Percentiles rank a stretch among this genome's conserved stretches.
Conservation (phyloP, 2,113 vertebrate species). For the Falcunculus frontatus region DNA sequence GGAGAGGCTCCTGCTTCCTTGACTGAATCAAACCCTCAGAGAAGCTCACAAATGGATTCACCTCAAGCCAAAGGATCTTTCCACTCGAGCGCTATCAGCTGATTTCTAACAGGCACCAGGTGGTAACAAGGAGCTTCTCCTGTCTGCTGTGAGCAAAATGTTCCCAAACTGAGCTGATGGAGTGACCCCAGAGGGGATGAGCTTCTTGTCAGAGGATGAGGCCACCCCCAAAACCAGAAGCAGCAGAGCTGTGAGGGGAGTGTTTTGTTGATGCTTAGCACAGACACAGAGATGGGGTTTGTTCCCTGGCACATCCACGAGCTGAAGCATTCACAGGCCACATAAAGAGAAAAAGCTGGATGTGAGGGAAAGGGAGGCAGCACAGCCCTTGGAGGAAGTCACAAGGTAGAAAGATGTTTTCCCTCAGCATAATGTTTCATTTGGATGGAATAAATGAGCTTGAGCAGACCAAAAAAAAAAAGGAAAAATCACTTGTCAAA, state of each 20-base stretch:
- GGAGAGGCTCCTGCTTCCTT: not conserved
- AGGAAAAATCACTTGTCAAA: not conserved
- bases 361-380: not conserved
- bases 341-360: not conserved
- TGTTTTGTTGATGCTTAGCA: not conserved
- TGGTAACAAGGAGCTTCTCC: not conserved
- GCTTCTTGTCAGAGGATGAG: not conserved
- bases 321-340: not conserved
- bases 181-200: not conserved
- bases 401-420: not conserved
- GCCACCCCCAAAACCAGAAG: not conserved
- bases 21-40: not conserved
- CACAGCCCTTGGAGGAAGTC: not conserved
- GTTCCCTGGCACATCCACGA: not conserved
- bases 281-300: not conserved
- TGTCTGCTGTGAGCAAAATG: not conserved
- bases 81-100: rapidly evolving
- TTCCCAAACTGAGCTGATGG: not conserved
- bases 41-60: not conserved
- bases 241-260: not conserved
- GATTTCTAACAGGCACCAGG: not conserved
- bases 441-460: not conserved
- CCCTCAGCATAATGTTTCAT: not conserved
- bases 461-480: not conserved
- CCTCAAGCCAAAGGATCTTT: not conserved